phyloP scores from a whole-genome alignment of 2,113 vertebrate genomes.

The Tychaedon coryphoeus region DNA sequence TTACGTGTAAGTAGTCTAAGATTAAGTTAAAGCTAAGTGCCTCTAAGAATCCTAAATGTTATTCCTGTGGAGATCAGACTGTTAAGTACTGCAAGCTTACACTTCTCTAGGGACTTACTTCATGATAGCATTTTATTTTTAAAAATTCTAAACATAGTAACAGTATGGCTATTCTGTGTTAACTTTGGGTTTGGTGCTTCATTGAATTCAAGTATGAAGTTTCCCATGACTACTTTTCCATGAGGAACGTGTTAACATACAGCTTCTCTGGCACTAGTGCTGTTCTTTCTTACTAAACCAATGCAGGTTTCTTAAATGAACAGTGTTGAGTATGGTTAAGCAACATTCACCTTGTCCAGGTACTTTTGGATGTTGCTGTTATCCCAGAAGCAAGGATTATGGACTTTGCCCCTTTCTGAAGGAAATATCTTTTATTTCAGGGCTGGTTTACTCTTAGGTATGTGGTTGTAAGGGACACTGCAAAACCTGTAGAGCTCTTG shows the following conservation, averaged over 20 bases:
- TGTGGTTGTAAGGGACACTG: neutral
- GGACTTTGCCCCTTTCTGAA: neutral
- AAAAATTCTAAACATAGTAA: neutral
- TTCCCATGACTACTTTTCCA: neutral
- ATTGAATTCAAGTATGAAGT: neutral
- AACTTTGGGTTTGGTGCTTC: neutral
- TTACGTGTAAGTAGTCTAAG: constrained; percentile 3
- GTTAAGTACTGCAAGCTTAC: constrained; percentile 19
- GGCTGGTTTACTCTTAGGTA: neutral
- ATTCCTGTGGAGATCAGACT: constrained; percentile 29
- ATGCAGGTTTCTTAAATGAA: neutral
- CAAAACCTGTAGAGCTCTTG: neutral
- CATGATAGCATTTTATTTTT: neutral
- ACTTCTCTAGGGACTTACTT: neutral
- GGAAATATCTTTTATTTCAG: neutral
- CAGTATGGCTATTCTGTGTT: neutral
- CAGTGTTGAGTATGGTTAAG: neutral
- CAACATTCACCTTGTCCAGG: neutral
- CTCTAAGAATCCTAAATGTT: constrained; percentile 10
- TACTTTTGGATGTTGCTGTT: neutral
- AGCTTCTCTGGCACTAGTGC: neutral
- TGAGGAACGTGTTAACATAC: neutral
- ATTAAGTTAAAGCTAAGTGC: constrained; percentile 47
- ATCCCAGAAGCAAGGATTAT: neutral
- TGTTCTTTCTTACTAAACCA: neutral